Base-by-base conservation (phyloP, 2,888 invertebrate genomes). In the Lasioglossum villosulum region DNA sequence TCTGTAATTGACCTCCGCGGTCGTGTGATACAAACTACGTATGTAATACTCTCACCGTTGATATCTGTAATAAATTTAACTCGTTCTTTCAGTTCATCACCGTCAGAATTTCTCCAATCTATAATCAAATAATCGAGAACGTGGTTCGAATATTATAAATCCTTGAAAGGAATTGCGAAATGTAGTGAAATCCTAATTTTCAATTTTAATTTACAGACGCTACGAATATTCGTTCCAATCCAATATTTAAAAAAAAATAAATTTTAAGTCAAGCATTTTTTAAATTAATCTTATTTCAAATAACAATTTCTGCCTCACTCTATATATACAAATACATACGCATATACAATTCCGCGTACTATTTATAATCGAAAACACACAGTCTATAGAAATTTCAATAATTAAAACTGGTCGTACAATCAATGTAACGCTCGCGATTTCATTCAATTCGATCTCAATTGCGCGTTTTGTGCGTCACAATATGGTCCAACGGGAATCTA, bases 1-100 rank as follows among this genome's bases (percentile, higher is more conserved):
- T 78, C 34, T 27, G 68, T 42, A 59, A 66, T 45, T 75, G 75
- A 75, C 75, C 75, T 34, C 59, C 59, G 45, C 37, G 6, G 16
- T 19, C 19, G 19, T 66, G 27, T 5, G n/a, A 27, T 1, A 14
- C 27, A 30, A 59, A 59, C 3, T 56, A 56, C 56, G 56, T n/a
- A 56, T 19, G 16, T 45, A 45, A n/a, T 10, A 63, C 63, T 63
- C 5, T 14, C 30, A 16, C 63, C 5, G 27, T 4, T 30, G 16
- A 30, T 63, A 27, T 30, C 30, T 30, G 4, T 16, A 14, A 30
- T 27, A 30, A 63, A 30, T 5, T 16, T 16, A 30, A 63, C 12
- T 30, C 0, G 30, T 14, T 63, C 16, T 12, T 63, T 63, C 4
- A 5, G 4, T 63, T 14, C 30, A 27, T 10, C 2, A 16, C 10